phyloP scores from a whole-genome alignment of 2,113 vertebrate species.

The Elephas maximus region DNA sequence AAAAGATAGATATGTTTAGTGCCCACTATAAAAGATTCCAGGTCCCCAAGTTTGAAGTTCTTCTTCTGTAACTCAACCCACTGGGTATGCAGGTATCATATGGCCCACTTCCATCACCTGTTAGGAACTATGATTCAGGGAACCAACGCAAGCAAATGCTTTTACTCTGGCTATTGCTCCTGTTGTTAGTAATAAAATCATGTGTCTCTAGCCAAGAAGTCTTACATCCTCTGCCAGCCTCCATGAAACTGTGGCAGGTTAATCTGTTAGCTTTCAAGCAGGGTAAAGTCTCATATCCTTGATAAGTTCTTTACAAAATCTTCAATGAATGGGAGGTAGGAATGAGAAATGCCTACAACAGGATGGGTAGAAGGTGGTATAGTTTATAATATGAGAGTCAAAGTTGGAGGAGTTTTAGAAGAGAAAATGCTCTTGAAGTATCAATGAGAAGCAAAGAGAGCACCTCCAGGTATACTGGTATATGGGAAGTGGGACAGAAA shows the following conservation, averaged over 20 bases:
- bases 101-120: neutral
- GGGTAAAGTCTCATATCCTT: constrained; percentile 1
- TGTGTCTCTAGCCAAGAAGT: neutral
- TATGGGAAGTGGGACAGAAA: neutral
- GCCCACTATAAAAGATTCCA: neutral
- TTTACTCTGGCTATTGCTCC: neutral
- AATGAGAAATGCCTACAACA: constrained; percentile 6
- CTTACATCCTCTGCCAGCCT: neutral
- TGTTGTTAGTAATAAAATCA: neutral
- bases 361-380: neutral
- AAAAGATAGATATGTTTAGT: neutral
- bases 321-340: neutral
- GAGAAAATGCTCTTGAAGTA: constrained; percentile 7
- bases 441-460: neutral
- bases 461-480: neutral
- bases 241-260: neutral
- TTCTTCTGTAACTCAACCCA: neutral
- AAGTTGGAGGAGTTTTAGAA: constrained; percentile 24
- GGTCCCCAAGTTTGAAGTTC: neutral
- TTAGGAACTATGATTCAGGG: neutral
- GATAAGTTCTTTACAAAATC: constrained; percentile 1
- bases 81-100: neutral
- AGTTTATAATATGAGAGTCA: constrained; percentile 15
- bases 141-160: neutral
- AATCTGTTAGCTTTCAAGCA: neutral